These are phyloP conservation scores for Chelonus formosanus DNA, from an alignment of 2,888 invertebrate genomes.

Conservation along the genomic window DNA sequence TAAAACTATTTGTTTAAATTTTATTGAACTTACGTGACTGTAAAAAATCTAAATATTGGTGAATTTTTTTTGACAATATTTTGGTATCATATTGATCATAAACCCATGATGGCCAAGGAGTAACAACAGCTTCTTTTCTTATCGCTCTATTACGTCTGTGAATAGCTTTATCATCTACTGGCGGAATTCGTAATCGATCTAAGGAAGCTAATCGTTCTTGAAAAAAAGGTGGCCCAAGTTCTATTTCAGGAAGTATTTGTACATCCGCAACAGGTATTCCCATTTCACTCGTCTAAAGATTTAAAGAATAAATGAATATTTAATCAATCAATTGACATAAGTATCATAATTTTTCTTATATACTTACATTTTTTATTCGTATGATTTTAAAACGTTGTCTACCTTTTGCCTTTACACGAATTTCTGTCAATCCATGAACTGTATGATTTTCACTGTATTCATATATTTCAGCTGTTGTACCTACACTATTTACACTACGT, in stretches of 20 bases:
- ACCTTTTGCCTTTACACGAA: constrained; percentile 79
- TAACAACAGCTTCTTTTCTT: constrained; percentile 67
- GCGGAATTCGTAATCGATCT: constrained; percentile 50
- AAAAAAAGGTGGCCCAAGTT: constrained; percentile 69
- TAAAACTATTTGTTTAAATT: no score
- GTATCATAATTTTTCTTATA: not conserved
- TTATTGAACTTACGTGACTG: constrained; percentile 50
- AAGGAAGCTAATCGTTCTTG: constrained; percentile 59
- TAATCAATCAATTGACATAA: not conserved
- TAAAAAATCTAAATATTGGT: constrained; percentile 54
- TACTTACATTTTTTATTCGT: constrained; percentile 51
- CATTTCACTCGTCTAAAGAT: constrained; percentile 45
- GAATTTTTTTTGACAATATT: constrained; percentile 63
- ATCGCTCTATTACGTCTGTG: constrained; percentile 53
- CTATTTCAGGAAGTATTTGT: constrained; percentile 75
- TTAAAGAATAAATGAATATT: constrained; percentile 12
- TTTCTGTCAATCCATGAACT: constrained; percentile 57
- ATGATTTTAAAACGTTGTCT: constrained; percentile 78
- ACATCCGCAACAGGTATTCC: constrained; percentile 67
- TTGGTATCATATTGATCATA: constrained; percentile 72
- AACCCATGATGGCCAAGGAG: constrained; percentile 75
- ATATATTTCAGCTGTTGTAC: constrained; percentile 64
- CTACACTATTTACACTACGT: constrained; percentile 60
- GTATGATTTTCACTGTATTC: constrained; percentile 69
- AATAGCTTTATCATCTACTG: constrained; percentile 44